A percentile compares a stretch with the other conserved stretches of the same genome.
Conservation (phyloP, 2,888 invertebrate genomes). For the Iselma pallidipennis region DNA sequence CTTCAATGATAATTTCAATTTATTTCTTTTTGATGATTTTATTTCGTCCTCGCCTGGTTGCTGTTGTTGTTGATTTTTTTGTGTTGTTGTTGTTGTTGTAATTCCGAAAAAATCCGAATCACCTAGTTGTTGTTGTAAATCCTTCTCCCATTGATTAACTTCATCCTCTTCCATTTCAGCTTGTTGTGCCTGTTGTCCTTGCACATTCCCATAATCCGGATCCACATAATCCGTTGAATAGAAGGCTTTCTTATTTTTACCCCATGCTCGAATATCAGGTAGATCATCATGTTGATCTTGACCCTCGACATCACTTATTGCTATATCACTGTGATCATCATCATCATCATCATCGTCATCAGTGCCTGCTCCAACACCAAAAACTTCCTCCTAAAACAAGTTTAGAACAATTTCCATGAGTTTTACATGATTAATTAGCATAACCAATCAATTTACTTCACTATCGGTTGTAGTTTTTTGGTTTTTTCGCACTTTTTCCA, state of each 20-base stretch:
- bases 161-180: conserved; percentile 84
- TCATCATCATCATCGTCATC: conserved; percentile 54
- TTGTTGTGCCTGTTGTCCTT: conserved; percentile 70
- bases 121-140: conserved; percentile 75
- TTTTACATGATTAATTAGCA: neutral
- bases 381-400: conserved; percentile 62
- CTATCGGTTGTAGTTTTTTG: conserved; percentile 59
- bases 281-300: conserved; percentile 70
- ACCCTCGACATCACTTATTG: conserved; percentile 78
- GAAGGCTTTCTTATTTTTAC: conserved; percentile 75
- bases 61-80: neutral
- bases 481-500: conserved; percentile 64
- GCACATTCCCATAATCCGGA: conserved; percentile 74
- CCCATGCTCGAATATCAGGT: conserved; percentile 87
- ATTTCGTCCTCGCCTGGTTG: too few species aligned
- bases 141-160: conserved; percentile 60
- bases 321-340: conserved; percentile 59
- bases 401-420: neutral
- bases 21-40: conserved; percentile 75
- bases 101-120: conserved; percentile 51
- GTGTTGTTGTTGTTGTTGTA: conserved; percentile 15
- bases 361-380: conserved; percentile 57
- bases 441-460: conserved; percentile 36
- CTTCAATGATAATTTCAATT: conserved; percentile 74
- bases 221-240: conserved; percentile 91